phyloP scores from a whole-genome alignment of 2,797 vertebrate genomes.

The Aulostomus chinensis region DNA sequence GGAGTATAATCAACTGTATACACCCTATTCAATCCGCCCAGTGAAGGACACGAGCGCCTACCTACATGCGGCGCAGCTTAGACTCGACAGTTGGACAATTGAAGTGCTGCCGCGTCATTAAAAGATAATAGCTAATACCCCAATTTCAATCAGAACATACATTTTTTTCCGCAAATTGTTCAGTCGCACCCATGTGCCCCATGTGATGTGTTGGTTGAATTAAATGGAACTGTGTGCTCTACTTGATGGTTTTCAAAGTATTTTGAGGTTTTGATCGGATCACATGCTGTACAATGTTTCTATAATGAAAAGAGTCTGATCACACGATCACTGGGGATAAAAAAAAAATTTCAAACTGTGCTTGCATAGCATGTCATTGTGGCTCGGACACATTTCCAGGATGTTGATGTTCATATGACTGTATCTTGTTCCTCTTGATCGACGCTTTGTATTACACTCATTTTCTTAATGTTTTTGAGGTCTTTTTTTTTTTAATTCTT shows the following conservation, averaged over 20 bases:
- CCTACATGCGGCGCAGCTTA: conserved; percentile 4
- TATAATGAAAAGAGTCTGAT: neutral
- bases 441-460: too few relatives aligned
- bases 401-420: too few relatives aligned
- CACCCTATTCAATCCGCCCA: conserved; percentile 31
- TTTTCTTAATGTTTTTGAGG: too few relatives aligned
- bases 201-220: too few relatives aligned
- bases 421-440: too few relatives aligned
- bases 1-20: conserved; percentile 12
- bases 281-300: neutral
- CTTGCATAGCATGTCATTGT: too few relatives aligned
- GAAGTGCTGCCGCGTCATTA: conserved; percentile 13
- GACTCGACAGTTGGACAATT: conserved; percentile 22
- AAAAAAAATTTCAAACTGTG: too few relatives aligned
- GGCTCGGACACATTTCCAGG: too few relatives aligned
- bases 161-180: too few relatives aligned
- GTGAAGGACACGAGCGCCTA: conserved; percentile 23
- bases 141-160: conserved; percentile 14
- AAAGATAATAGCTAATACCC: conserved; percentile 5
- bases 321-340: too few relatives aligned
- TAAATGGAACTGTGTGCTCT: neutral
- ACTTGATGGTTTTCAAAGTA: neutral
- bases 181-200: too few relatives aligned
- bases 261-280: neutral
- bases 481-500: too few relatives aligned